Evolutionary conservation across 2,888 invertebrate genomes (phyloP).

Genomic region (Agonopterix subpropinquella): DNA sequence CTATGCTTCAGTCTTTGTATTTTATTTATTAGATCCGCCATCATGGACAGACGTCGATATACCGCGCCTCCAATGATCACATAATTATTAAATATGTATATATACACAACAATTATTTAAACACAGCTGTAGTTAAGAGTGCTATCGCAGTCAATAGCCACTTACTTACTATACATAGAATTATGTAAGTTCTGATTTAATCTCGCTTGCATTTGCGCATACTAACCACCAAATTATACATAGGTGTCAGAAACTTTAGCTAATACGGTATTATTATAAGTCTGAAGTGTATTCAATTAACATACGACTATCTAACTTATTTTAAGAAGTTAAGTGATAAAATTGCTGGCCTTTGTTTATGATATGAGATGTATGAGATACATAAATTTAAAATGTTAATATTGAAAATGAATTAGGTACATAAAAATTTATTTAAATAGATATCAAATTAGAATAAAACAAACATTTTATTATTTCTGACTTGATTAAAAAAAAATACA

Average conservation of each 20-base stretch:
- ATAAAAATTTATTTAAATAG: background rate
- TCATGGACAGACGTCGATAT: conserved; percentile 42
- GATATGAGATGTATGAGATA: background rate
- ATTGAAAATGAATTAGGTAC: background rate
- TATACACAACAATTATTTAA: conserved; percentile 32
- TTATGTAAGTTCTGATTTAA: background rate
- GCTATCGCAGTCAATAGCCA: conserved; percentile 12
- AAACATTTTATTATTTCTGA: too few species aligned
- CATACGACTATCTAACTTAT: conserved; percentile 36
- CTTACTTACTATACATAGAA: background rate
- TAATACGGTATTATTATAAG: conserved; percentile 36
- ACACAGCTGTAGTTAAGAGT: conserved; percentile 13
- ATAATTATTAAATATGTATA: conserved; percentile 28
- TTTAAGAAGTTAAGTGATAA: conserved; percentile 31
- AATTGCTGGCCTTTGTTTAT: conserved; percentile 44
- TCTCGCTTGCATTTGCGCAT: conserved; percentile 1
- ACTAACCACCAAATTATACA: background rate
- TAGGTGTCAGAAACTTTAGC: conserved; percentile 8
- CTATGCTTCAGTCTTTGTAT: conserved; percentile 73
- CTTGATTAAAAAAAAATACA: too few species aligned
- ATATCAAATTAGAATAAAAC: too few species aligned
- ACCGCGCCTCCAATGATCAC: conserved; percentile 37
- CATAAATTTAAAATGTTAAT: background rate
- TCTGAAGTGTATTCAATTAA: conserved; percentile 28
- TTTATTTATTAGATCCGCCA: conserved; percentile 65